phyloP scores from a whole-genome alignment of 35 echinoderm and acorn worm species.

The Anneissia japonica region DNA sequence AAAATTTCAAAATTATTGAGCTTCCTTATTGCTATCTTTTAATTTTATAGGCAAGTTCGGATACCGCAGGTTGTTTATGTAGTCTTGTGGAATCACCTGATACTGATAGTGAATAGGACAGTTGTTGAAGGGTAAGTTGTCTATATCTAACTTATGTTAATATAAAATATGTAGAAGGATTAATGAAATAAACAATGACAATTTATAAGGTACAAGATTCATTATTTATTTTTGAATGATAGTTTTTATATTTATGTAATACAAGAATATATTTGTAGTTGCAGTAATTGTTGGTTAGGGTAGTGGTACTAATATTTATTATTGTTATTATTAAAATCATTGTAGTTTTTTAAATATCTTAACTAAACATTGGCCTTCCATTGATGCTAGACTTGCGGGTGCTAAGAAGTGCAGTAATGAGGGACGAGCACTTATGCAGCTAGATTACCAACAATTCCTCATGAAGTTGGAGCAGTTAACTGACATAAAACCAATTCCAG shows the following conservation, averaged over 20 bases:
- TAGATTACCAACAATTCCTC: conserved; percentile 91
- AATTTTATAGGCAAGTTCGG: conserved; percentile 62
- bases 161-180: too few relatives aligned
- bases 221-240: too few relatives aligned
- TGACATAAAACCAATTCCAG: conserved; percentile 86
- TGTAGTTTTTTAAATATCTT: too few relatives aligned
- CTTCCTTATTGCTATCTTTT: not conserved
- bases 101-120: conserved; percentile 71
- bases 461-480: conserved; percentile 85
- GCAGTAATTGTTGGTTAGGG: too few relatives aligned
- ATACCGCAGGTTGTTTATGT: conserved; percentile 72
- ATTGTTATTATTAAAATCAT: too few relatives aligned
- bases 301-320: too few relatives aligned
- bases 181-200: too few relatives aligned
- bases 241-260: too few relatives aligned
- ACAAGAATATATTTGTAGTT: too few relatives aligned
- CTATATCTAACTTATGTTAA: not conserved
- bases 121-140: conserved; percentile 88
- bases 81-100: conserved; percentile 86
- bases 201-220: too few relatives aligned
- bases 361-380: not conserved
- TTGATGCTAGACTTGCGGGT: conserved; percentile 59
- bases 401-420: conserved; percentile 98
- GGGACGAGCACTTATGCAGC: conserved; percentile 89
- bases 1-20: too few relatives aligned